Base-by-base conservation (phyloP, 1,140 invertebrate species). In the Pseudachorutes palmiensis region DNA sequence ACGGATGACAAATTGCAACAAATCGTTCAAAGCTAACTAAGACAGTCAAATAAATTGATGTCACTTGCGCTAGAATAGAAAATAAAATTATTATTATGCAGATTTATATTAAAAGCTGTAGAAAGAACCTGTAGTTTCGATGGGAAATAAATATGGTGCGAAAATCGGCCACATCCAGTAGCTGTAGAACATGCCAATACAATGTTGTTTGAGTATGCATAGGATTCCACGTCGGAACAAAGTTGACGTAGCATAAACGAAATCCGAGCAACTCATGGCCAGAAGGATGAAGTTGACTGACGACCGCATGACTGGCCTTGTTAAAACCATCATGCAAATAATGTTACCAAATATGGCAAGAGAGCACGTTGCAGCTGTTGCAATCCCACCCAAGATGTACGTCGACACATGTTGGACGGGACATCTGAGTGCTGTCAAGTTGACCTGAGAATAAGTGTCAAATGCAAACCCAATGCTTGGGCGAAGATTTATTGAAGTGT, bases 21-120 rank as follows among this genome's bases (percentile, higher is more conserved):
- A 93, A 97, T 57, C 94, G 83, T 78, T 98, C 94, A 72, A 96
- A 83, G 0, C 94, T 97, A 49, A 97, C 94, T 1, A 91, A 91
- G 58, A 97, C 85, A 0, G 94, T 97, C 70, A 97, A 83, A 81
- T 96, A 98, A 58, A 95, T 91, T 22, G 91, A 93, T 32, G 91
- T 91, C 48, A 92, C 94, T 77, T 92, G 51, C 5, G 51, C 51
- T 55, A 55, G 5, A 24, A 55, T 14, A 14, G 24, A 55, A 45
- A 45, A 45, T 12, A 45, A 45, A 45, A 45, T 19, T 45, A 45
- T 45, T 45, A 45, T 45, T 45, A 45, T 45, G 9, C 9, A 12
- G 9, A 45, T 9, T 45, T 45, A 9, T 19, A 45, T 45, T 45
- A 45, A 45, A 45, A n/a, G n/a, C n/a, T n/a, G n/a, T n/a, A n/a